Percentiles rank a stretch among this genome's conserved stretches.
Evolutionary conservation across 2,113 vertebrate genomes (phyloP).

Genomic region (Ictalurus furcatus): DNA sequence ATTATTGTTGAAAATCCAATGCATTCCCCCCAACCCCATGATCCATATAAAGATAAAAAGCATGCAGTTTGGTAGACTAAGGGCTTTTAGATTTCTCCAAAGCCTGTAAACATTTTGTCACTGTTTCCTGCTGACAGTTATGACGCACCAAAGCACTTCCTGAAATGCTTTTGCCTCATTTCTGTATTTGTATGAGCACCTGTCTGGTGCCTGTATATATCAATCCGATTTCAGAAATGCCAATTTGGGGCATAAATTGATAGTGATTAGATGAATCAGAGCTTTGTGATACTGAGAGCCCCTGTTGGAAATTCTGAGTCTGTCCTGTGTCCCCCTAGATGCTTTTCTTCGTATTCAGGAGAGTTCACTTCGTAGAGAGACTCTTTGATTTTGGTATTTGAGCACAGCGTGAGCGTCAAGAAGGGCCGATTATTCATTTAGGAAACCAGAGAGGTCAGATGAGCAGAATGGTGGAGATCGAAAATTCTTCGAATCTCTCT

Average conservation of each 20-base stretch:
- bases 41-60: background rate
- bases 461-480: slow-evolving; percentile 52
- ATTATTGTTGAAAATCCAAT: background rate
- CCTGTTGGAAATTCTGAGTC: slow-evolving; percentile 38
- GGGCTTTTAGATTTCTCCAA: background rate
- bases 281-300: background rate
- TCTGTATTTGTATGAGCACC: background rate
- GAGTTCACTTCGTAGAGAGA: slow-evolving; percentile 70
- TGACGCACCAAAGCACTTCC: slow-evolving; percentile 49
- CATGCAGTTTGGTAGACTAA: background rate
- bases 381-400: slow-evolving; percentile 48
- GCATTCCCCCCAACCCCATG: background rate
- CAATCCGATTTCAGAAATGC: background rate
- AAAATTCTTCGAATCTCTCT: slow-evolving; percentile 68
- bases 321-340: slow-evolving; percentile 29
- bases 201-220: background rate
- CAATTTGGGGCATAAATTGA: background rate
- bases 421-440: slow-evolving; percentile 66
- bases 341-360: slow-evolving; percentile 54
- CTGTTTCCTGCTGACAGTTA: slow-evolving; percentile 45
- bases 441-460: slow-evolving; percentile 54
- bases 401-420: slow-evolving; percentile 26
- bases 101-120: slow-evolving; percentile 12
- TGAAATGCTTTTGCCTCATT: slow-evolving; percentile 27
- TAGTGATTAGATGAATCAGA: slow-evolving; percentile 27